A percentile compares a stretch with the other conserved stretches of the same genome.
Evolutionary conservation across 1,140 invertebrate genomes (phyloP).

Genomic region (Pachyrhynchus sulphureomaculatus): DNA sequence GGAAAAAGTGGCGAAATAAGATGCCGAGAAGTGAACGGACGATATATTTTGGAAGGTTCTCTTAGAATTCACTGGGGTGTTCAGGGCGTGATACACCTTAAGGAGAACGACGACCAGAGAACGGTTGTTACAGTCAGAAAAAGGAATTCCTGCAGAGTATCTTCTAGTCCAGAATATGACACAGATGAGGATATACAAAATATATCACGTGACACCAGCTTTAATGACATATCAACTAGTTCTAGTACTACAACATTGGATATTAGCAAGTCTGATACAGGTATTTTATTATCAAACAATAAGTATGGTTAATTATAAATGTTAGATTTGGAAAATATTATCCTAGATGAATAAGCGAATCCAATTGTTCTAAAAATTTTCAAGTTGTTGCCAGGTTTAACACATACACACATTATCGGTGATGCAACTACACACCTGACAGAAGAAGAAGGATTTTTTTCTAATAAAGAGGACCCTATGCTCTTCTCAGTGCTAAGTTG

Average conservation of each 20-base stretch:
- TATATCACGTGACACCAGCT: constrained; percentile 48
- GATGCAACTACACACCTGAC: too few relatives aligned
- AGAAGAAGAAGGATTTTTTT: too few relatives aligned
- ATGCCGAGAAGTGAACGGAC: constrained; percentile 76
- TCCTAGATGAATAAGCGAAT: too few relatives aligned
- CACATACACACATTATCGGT: too few relatives aligned
- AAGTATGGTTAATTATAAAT: too few relatives aligned
- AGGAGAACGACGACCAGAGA: constrained; percentile 83
- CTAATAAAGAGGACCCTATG: too few relatives aligned
- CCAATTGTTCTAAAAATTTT: too few relatives aligned
- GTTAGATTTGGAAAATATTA: too few relatives aligned
- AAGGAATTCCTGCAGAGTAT: constrained; percentile 64
- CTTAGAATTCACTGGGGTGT: constrained; percentile 85
- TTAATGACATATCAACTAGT: constrained; percentile 44
- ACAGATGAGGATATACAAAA: constrained; percentile 47
- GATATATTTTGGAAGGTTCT: constrained; percentile 76
- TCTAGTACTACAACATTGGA: constrained; percentile 37
- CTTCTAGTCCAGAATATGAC: constrained; percentile 45
- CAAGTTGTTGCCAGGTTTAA: too few relatives aligned
- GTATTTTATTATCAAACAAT: too few relatives aligned
- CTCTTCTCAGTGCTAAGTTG: too few relatives aligned
- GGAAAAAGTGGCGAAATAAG: constrained; percentile 75
- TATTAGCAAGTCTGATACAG: constrained; percentile 31
- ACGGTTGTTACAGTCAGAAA: constrained; percentile 71
- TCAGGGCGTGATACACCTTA: constrained; percentile 78